Evolutionary conservation across 2,888 invertebrate genomes (phyloP).

Genomic region (Ophion slaviceki): DNA sequence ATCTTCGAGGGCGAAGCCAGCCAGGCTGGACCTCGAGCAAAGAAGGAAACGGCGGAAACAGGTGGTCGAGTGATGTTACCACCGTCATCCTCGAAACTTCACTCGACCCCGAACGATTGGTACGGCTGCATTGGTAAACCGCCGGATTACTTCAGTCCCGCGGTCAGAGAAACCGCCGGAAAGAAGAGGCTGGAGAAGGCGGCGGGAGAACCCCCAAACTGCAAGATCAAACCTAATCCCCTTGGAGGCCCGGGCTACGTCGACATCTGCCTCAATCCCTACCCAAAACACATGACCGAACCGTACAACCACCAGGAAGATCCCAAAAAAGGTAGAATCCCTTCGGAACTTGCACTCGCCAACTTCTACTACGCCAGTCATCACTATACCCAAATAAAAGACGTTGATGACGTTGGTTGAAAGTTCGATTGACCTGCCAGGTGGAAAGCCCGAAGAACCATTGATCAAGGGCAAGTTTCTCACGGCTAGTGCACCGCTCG

Average conservation of each 20-base stretch:
- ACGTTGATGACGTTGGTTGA: neutral
- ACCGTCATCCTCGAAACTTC: slow-evolving; percentile 81
- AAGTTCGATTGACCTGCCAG: neutral
- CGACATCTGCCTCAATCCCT: slow-evolving; percentile 84
- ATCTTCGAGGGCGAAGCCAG: slow-evolving; percentile 83
- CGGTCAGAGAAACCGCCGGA: slow-evolving; percentile 48
- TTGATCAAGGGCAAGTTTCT: slow-evolving; percentile 66
- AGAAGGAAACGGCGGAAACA: slow-evolving; percentile 35
- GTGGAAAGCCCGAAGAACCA: slow-evolving; percentile 33
- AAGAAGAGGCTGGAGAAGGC: slow-evolving; percentile 50
- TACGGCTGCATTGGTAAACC: slow-evolving; percentile 84
- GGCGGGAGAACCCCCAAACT: slow-evolving; percentile 70
- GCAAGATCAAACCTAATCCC: slow-evolving; percentile 76
- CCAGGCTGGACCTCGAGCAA: slow-evolving; percentile 14
- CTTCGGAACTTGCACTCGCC: neutral
- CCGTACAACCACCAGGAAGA: slow-evolving; percentile 70
- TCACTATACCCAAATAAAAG: neutral
- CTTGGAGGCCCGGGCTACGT: slow-evolving; percentile 85
- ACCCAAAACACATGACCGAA: slow-evolving; percentile 78
- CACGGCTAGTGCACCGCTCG: slow-evolving; percentile 68
- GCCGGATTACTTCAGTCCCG: slow-evolving; percentile 76
- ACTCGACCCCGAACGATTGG: slow-evolving; percentile 85
- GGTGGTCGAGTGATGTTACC: slow-evolving; percentile 64
- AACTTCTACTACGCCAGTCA: neutral
- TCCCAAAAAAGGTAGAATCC: slow-evolving; percentile 28